These are phyloP conservation scores for Lates japonicus DNA, from an alignment of 2,797 vertebrate genomes.

Conservation along the genomic window DNA sequence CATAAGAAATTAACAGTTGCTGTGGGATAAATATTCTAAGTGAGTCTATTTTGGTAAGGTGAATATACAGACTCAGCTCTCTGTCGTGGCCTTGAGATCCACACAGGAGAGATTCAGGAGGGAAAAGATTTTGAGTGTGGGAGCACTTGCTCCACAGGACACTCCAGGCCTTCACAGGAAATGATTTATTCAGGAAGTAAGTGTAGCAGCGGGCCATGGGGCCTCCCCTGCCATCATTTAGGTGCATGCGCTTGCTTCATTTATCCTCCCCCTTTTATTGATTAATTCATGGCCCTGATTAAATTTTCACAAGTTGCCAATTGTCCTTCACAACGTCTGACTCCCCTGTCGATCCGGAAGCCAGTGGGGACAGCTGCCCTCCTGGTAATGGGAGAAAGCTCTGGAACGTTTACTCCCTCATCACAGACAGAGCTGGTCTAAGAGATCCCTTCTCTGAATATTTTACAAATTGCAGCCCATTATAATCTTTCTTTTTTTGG, in stretches of 20 bases:
- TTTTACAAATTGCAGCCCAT: conserved; percentile 72
- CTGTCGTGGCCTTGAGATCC: conserved; percentile 62
- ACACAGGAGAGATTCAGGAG: conserved; percentile 30
- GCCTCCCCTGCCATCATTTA: conserved; percentile 75
- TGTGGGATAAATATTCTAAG: conserved; percentile 68
- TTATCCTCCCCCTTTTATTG: conserved; percentile 78
- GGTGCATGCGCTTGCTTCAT: conserved; percentile 71
- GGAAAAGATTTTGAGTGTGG: conserved; percentile 53
- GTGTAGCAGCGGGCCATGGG: conserved; percentile 62
- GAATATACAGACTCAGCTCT: conserved; percentile 66
- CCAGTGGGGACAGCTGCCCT: conserved; percentile 70
- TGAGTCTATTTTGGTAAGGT: conserved; percentile 54
- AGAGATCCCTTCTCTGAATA: conserved; percentile 64
- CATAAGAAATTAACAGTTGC: conserved; percentile 59
- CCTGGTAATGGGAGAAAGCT: conserved; percentile 65
- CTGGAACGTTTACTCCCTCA: conserved; percentile 49
- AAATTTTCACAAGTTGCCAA: conserved; percentile 85
- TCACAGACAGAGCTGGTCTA: conserved; percentile 47
- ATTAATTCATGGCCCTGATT: conserved; percentile 85
- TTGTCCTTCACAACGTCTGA: conserved; percentile 81
- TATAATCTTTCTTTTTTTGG: conserved; percentile 66
- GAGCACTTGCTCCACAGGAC: conserved; percentile 56
- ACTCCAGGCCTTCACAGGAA: conserved; percentile 74
- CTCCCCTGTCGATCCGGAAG: conserved; percentile 73
- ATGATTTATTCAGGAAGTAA: conserved; percentile 85